Evolutionary conservation across 2,888 invertebrate genomes (phyloP).

Genomic region (Apomyelois bistriatella): DNA sequence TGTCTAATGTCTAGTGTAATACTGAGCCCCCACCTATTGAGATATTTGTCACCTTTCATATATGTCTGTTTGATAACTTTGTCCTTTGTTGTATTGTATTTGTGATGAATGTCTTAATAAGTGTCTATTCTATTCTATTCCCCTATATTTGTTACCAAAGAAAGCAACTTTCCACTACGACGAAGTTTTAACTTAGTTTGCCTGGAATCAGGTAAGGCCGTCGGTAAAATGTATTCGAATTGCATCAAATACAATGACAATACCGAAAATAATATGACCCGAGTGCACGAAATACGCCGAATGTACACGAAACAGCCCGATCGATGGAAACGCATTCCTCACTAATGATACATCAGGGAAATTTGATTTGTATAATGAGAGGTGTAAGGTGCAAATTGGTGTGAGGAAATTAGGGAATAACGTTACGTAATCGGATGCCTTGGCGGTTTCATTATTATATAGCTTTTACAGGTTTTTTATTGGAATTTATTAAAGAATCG

Average conservation of each 20-base stretch:
- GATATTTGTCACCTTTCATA: too few relatives aligned
- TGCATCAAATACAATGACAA: background rate
- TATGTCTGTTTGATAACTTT: too few relatives aligned
- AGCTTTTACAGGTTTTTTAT: background rate
- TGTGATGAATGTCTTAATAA: too few relatives aligned
- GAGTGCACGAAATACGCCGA: background rate
- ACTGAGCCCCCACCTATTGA: too few relatives aligned
- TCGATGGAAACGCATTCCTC: conserved; percentile 5
- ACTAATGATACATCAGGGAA: background rate
- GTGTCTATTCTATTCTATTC: too few relatives aligned
- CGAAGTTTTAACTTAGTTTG: too few relatives aligned
- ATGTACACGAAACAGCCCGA: background rate
- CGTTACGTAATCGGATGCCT: background rate
- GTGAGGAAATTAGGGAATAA: background rate
- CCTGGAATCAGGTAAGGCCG: too few relatives aligned
- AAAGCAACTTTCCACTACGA: too few relatives aligned
- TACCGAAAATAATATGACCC: background rate
- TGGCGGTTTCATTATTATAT: background rate
- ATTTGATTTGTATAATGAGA: conserved; percentile 4
- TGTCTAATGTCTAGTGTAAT: too few relatives aligned
- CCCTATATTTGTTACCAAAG: too few relatives aligned
- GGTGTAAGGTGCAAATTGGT: conserved; percentile 1
- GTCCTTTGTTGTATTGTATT: too few relatives aligned
- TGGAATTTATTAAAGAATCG: background rate
- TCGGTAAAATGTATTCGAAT: too few relatives aligned